phyloP scores from a whole-genome alignment of 2,888 invertebrate species.

The Cheilosia grossa region DNA sequence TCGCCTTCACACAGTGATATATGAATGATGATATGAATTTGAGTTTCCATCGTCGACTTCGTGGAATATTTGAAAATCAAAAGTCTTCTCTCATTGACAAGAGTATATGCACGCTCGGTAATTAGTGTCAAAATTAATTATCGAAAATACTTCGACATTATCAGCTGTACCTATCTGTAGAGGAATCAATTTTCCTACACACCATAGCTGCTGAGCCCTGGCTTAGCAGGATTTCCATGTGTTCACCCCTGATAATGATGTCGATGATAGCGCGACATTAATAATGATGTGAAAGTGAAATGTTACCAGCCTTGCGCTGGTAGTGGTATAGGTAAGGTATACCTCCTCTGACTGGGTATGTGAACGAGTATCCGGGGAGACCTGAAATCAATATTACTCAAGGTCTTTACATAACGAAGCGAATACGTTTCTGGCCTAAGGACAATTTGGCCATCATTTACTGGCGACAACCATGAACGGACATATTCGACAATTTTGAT shows the following conservation, averaged over 20 bases:
- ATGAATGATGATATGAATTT: not conserved
- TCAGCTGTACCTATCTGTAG: slow-evolving; percentile 3
- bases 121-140: slow-evolving; percentile 70
- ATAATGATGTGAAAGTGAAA: slow-evolving; percentile 13
- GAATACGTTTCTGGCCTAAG: slow-evolving; percentile 51
- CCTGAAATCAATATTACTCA: slow-evolving; percentile 46
- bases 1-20: slow-evolving; percentile 15
- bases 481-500: slow-evolving; percentile 28
- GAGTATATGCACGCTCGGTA: slow-evolving; percentile 33
- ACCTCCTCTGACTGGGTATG: not conserved
- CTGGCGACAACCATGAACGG: slow-evolving; percentile 2
- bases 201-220: not conserved
- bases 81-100: slow-evolving; percentile 29
- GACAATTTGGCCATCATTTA: slow-evolving; percentile 54
- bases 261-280: slow-evolving; percentile 22
- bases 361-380: not conserved
- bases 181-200: slow-evolving; percentile 4
- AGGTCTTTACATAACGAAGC: slow-evolving; percentile 33
- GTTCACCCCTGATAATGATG: slow-evolving; percentile 56
- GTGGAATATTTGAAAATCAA: slow-evolving; percentile 30
- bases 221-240: slow-evolving; percentile 52
- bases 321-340: too few relatives aligned
- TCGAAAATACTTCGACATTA: slow-evolving; percentile 56
- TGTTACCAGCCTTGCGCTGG: not conserved
- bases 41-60: not conserved